Base-by-base conservation (phyloP, 1,140 invertebrate species). In the Ptiloglossa arizonensis region DNA sequence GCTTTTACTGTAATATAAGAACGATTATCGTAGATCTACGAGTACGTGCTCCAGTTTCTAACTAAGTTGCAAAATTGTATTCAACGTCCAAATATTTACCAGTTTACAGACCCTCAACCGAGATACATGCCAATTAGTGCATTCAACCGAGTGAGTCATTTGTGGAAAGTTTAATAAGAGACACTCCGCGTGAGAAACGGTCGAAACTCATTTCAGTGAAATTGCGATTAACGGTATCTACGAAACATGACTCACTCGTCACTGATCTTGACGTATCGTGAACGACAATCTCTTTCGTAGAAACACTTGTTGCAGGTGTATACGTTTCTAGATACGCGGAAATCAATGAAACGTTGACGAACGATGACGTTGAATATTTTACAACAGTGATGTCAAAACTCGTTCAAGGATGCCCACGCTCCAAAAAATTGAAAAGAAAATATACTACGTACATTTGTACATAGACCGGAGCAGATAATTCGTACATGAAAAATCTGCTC, bases 291-390 rank as follows among this genome's bases (percentile, higher is more conserved):
- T 1, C n/a, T 38, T 11, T 8, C 22, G 4, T 44, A 2, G 27
- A 8, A 32, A 71, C 68, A 48, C 29, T 71, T 59, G 54, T 71
- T 35, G 38, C 35, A 2, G 5, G 6, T 5, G 9, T 5, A n/a
- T 22, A 48, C 41, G 50, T 24, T n/a, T 32, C 32, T 22, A 5
- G 6, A 1, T 52, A 0, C 8, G 19, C 11, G n/a, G 27, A 32
- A 0, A 8, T n/a, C 24, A 24, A 72, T 13, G 38, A 27, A 38
- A 5, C 1, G 27, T 5, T 22, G 8, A n/a, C 59, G n/a, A 62
- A 19, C 52, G 27, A 19, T 5, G 24, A 15, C 48, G 29, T 41
- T 62, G 66, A 74, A 66, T 74, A 74, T 46, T 64, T 66, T 56
- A 54, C 9, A 35, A n/a, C n/a, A n/a, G n/a, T n/a, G n/a, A n/a